Base-by-base conservation (phyloP, 2,113 vertebrate genomes). In the Brachyhypopomus occidentalis region DNA sequence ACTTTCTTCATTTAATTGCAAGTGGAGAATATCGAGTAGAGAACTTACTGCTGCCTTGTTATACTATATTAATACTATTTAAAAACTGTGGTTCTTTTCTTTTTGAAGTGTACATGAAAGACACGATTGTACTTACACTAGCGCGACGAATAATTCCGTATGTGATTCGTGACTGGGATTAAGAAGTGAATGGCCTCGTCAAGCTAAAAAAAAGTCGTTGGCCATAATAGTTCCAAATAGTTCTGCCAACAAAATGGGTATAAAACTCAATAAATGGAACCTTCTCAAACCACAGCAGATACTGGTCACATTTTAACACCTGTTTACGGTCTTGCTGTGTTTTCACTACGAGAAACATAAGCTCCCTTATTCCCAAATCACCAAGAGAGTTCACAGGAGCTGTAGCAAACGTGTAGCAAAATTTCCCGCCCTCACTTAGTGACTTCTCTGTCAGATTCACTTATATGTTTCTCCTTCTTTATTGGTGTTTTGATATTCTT, bases 351-450 rank as follows among this genome's bases (percentile, higher is more conserved):
- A 34, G 45, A 52, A 11, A 36, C 30, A 3, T 2, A 36, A 19
- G 3, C 17, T 48, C 16, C 36, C 25, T 64, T 77, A 30, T 77
- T 45, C 74, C 74, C 45, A 63, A 45, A 22, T 76, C 74, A 76
- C 17, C 25, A 63, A 25, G 74, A 52, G 45, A 2, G 74, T 45
- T 76, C 58, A 63, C 16, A 63, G n/a, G n/a, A 48, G 48, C 63
- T 63, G 45, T 63, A 63, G 16, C 63, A 20, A 63, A 76, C 45
- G 7, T 14, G 5, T 52, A 52, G 12, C 45, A 12, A 52, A 52
- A 12, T 14, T 52, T 14, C 12, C 12, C 12, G 2, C 12, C 45
- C 12, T 52, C 45, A 52, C 5, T 52, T 52, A 52, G 8, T 14
- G n/a, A 17, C 59, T 45, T 25, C 45, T 45, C 14, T 38, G 34